Evolutionary conservation across 2,888 invertebrate genomes (phyloP), one percentile per base, ranked within the genome.

Genomic region (Diarsia dahlii): DNA sequence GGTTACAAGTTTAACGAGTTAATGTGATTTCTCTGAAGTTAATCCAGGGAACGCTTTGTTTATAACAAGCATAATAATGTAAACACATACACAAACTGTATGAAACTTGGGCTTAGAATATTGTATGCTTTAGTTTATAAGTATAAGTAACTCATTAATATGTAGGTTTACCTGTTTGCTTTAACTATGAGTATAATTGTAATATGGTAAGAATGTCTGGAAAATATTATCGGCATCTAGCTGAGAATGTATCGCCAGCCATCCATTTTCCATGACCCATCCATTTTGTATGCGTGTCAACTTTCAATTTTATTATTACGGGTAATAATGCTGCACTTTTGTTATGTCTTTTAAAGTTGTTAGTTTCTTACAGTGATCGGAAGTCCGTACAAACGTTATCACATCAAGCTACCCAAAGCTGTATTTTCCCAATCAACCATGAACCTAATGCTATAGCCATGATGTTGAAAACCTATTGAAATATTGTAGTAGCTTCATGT

Each of bases 1-100:
- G 81, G 86, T 78, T 80, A 82, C 81, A 89, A 89, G 87, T 91
- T 89, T 87, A 90, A 90, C 89, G 88, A 90, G 88, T 90, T 89
- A 83, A 86, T 86, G 76, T 88, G 87, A 90, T 89, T 90, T 91
- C 85, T 91, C 84, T 79, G 81, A 90, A 91, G 89, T 91, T 89
- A 89, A 90, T 89, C 88, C 84, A 86, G 84, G 81, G 85, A 87
- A 71, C 76, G 70, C 82, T 76, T 82, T 85, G 91, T 90, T 86
- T 87, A 90, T 78, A 72, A 67, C 71, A 84, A 84, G 56, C 58
- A n/a, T n/a, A n/a, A n/a, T n/a, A n/a, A n/a, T n/a, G n/a, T n/a
- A n/a, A n/a, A n/a, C n/a, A 86, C 80, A 74, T 84, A 83, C 83
- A 74, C 82, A 85, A 84, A 71, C 81, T 82, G 73, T 74, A 72